Evolutionary conservation across 2,888 invertebrate species (phyloP), one percentile per base, ranked within the genome.

Genomic region (Leistus spinibarbis): DNA sequence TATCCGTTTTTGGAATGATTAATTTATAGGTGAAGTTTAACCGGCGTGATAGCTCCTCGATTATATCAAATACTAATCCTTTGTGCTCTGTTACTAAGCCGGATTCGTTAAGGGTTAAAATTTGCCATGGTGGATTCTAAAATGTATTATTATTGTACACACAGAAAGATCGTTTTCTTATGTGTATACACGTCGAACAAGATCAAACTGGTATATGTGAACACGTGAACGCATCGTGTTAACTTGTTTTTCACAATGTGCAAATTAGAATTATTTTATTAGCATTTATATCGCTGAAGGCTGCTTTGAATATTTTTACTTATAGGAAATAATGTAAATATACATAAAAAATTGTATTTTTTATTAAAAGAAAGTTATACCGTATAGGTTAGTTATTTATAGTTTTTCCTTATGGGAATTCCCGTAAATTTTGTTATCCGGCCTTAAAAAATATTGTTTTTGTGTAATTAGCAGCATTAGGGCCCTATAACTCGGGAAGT

Each of bases 41-140:
- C 79, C 89, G 92, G 62, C 87, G 88, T 0, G 94, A 90, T 23
- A 96, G 85, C 81, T 95, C 92, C 73, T 92, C 89, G 0, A 96
- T 84, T 62, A 96, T 90, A 81, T 96, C 94, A 81, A 96, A 94
- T 20, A 93, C 89, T 57, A 96, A 87, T 1, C 96, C 96, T 0
- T 88, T 87, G 80, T 91, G 91, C 69, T 88, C 87, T 0, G 88
- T 83, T 0, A 90, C 85, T 0, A 87, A 83, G 0, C 91, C 92
- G 1, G 89, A 87, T 68, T 88, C 88, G 79, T 91, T 91, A 0
- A 86, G 84, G 66, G 87, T 87, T 1, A 95, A 82, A 53, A 93
- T 91, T 82, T 95, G 94, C 95, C 96, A 96, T 0, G 96, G 96
- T 0, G 96, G 95, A 85, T 93, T 94, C 96, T 96, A 82, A 78